These are phyloP conservation scores for Rhagoletis pomonella DNA, from an alignment of 1,140 invertebrate species.

Conservation along the genomic window DNA sequence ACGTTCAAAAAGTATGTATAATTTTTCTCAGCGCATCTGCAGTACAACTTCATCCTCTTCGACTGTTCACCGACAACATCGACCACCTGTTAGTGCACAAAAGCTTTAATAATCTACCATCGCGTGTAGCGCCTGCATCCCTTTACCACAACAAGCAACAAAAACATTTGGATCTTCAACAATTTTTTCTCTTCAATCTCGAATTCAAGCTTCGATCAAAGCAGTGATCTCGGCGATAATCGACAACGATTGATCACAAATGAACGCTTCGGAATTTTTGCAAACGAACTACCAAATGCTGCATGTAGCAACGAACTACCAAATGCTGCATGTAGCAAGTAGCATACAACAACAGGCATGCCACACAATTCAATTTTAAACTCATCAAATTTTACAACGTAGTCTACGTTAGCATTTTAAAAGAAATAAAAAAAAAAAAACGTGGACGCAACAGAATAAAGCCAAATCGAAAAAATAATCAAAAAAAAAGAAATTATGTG, in stretches of 20 bases:
- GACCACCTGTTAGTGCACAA: neutral
- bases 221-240: neutral
- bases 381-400: neutral
- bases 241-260: slow-evolving; percentile 11
- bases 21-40: neutral
- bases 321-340: neutral
- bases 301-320: neutral
- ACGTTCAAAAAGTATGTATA: too few relatives aligned
- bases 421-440: neutral
- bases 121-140: neutral
- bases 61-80: neutral
- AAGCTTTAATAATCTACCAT: neutral
- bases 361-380: neutral
- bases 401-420: neutral
- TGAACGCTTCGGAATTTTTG: neutral
- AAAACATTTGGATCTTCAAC: neutral
- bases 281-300: neutral
- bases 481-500: neutral
- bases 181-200: neutral
- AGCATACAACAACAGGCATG: neutral
- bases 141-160: neutral
- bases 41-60: neutral
- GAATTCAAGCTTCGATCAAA: neutral
- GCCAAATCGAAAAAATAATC: neutral
- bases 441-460: neutral